A percentile compares a stretch with the other conserved stretches of the same genome.
phyloP scores from a whole-genome alignment of 2,888 invertebrate genomes.

The Drosophila paranaensis region DNA sequence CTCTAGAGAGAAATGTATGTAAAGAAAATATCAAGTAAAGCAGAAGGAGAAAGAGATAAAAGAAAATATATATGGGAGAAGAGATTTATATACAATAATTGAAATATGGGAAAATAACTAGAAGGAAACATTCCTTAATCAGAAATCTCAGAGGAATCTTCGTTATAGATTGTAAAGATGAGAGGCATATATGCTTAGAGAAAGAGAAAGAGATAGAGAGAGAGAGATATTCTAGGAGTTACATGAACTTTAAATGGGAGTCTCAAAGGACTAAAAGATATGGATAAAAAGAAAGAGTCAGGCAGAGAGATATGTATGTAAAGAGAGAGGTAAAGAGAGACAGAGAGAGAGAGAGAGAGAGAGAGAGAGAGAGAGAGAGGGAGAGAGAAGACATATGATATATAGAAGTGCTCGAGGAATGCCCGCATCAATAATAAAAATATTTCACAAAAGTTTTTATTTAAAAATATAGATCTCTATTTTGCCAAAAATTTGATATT shows the following conservation, averaged over 20 bases:
- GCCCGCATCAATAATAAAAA: slow-evolving; percentile 4
- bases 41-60: too few species aligned
- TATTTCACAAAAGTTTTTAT: slow-evolving; percentile 12
- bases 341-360: not conserved
- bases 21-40: too few species aligned
- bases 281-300: too few species aligned
- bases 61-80: too few species aligned
- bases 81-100: not conserved
- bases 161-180: too few species aligned
- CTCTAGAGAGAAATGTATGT: not conserved
- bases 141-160: not conserved
- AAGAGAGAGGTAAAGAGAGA: not conserved
- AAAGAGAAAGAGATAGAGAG: too few species aligned
- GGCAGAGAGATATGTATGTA: not conserved
- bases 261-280: too few species aligned
- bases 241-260: too few species aligned
- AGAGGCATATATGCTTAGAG: too few species aligned
- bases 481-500: slow-evolving; percentile 8
- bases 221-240: not conserved
- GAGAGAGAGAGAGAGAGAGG: not conserved
- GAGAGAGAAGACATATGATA: not conserved
- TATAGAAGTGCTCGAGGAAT: not conserved
- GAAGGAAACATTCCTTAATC: not conserved
- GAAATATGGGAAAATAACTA: not conserved
- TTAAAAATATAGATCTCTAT: slow-evolving; percentile 24